These are phyloP conservation scores for Chrysopilus asiliformis DNA, from an alignment of 2,888 invertebrate genomes.

Conservation along the genomic window DNA sequence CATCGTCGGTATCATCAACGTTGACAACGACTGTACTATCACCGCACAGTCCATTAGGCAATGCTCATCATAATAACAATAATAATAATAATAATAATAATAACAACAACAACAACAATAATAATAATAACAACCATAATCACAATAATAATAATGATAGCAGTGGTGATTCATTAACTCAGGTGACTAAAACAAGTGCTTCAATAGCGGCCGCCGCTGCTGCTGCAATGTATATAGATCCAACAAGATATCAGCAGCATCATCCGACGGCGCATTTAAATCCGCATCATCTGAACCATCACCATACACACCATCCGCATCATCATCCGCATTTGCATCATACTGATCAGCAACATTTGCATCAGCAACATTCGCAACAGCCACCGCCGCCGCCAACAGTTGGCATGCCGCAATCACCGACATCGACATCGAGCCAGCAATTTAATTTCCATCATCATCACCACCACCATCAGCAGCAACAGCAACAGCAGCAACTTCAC, in stretches of 20 bases:
- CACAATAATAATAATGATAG: slow-evolving; percentile 18
- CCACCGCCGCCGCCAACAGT: slow-evolving; percentile 27
- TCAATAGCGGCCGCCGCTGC: slow-evolving; percentile 36
- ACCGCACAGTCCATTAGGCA: slow-evolving; percentile 31
- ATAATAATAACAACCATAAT: slow-evolving; percentile 21
- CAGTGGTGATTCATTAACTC: slow-evolving; percentile 24
- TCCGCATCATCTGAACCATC: slow-evolving; percentile 6
- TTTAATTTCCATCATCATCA: slow-evolving; percentile 34
- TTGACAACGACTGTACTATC: slow-evolving; percentile 35
- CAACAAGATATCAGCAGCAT: slow-evolving; percentile 35
- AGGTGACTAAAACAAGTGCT: slow-evolving; percentile 25
- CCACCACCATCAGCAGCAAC: slow-evolving; percentile 34
- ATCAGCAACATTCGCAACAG: slow-evolving; percentile 16
- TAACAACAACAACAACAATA: slow-evolving; percentile 24
- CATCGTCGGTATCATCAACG: slow-evolving; percentile 32
- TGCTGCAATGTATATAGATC: slow-evolving; percentile 37
- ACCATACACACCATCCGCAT: slow-evolving; percentile 24
- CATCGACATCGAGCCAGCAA: slow-evolving; percentile 26
- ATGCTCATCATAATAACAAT: slow-evolving; percentile 23
- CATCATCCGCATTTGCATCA: slow-evolving; percentile 34
- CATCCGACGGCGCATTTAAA: slow-evolving; percentile 22
- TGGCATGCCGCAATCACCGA: slow-evolving; percentile 27
- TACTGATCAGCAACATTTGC: slow-evolving; percentile 22
- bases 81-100: slow-evolving; percentile 21
- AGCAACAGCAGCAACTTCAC: slow-evolving; percentile 37